phyloP scores from a whole-genome alignment of 2,888 invertebrate species.

The Andrena bucephala region DNA sequence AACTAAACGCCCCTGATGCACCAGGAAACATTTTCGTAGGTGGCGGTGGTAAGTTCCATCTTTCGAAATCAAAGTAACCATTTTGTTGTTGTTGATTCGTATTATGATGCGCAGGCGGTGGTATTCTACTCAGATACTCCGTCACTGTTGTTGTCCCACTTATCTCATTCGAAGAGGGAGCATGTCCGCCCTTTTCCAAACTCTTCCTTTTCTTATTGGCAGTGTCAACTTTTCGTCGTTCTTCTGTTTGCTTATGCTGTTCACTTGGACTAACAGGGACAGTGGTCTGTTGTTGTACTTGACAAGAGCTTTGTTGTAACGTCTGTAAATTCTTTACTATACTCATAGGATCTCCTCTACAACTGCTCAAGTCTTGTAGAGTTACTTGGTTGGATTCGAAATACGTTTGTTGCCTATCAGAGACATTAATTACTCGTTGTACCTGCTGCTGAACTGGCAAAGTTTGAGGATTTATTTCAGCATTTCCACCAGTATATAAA shows the following conservation, averaged over 20 bases:
- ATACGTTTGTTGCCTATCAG: slow-evolving; percentile 88
- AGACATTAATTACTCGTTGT: slow-evolving; percentile 85
- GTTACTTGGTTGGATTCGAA: slow-evolving; percentile 89
- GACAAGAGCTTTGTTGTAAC: slow-evolving; percentile 86
- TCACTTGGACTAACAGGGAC: slow-evolving; percentile 74
- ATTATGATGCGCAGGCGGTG: slow-evolving; percentile 91
- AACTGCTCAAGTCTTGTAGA: slow-evolving; percentile 90
- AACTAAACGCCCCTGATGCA: slow-evolving; percentile 86
- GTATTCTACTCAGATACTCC: slow-evolving; percentile 87
- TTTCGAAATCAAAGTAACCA: slow-evolving; percentile 92
- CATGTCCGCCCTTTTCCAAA: slow-evolving; percentile 86
- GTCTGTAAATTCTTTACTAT: slow-evolving; percentile 91
- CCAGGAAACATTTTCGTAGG: slow-evolving; percentile 90
- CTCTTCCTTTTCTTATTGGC: slow-evolving; percentile 87
- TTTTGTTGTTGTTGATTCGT: slow-evolving; percentile 88
- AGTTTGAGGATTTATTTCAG: slow-evolving; percentile 86
- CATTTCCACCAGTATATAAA: slow-evolving; percentile 75
- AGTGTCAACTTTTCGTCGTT: slow-evolving; percentile 80
- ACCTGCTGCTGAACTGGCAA: slow-evolving; percentile 85
- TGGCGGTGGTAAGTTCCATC: slow-evolving; percentile 92
- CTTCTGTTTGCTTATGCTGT: slow-evolving; percentile 83
- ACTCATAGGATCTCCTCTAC: slow-evolving; percentile 91
- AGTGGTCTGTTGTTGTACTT: slow-evolving; percentile 86
- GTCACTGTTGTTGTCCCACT: slow-evolving; percentile 86
- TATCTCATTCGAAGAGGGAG: slow-evolving; percentile 86